A percentile compares a stretch with the other conserved stretches of the same genome.
These are phyloP conservation scores for Argopecten irradians DNA, from an alignment of 1,140 invertebrate species.

Conservation along the genomic window DNA sequence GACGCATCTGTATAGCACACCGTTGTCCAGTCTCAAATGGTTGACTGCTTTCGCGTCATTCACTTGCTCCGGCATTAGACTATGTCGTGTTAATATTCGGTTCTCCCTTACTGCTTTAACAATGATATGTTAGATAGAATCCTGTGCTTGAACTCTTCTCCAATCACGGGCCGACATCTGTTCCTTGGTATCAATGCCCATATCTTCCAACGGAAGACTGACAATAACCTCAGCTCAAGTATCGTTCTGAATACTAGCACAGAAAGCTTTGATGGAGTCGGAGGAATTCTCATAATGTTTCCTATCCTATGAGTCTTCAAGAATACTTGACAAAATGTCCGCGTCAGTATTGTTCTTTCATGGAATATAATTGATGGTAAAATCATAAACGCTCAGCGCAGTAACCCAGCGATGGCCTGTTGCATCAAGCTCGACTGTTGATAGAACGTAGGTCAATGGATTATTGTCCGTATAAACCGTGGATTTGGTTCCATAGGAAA, in stretches of 20 bases:
- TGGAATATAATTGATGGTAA: constrained; percentile 48
- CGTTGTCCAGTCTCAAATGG: background rate
- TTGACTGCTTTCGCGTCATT: background rate
- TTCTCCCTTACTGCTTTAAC: background rate
- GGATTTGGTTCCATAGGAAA: constrained; percentile 42
- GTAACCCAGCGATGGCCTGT: constrained; percentile 49
- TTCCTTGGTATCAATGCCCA: background rate
- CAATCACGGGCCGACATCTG: background rate
- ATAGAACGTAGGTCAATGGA: constrained; percentile 53
- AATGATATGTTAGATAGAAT: background rate
- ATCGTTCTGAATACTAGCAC: background rate
- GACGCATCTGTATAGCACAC: constrained; percentile 20
- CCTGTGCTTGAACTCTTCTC: constrained; percentile 24
- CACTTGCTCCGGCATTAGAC: background rate
- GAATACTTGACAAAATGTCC: constrained; percentile 35
- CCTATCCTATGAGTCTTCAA: too few species aligned
- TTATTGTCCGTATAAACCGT: constrained; percentile 53
- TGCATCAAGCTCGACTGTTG: constrained; percentile 49
- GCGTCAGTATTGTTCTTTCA: constrained; percentile 46
- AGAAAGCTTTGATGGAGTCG: background rate
- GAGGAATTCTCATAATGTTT: background rate
- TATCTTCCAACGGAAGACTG: background rate
- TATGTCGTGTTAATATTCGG: background rate
- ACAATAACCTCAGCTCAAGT: background rate
- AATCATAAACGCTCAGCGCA: constrained; percentile 45